Evolutionary conservation across 2,797 vertebrate species (phyloP), one percentile per base, ranked within the genome.

Genomic region (Galagoides demidoff): DNA sequence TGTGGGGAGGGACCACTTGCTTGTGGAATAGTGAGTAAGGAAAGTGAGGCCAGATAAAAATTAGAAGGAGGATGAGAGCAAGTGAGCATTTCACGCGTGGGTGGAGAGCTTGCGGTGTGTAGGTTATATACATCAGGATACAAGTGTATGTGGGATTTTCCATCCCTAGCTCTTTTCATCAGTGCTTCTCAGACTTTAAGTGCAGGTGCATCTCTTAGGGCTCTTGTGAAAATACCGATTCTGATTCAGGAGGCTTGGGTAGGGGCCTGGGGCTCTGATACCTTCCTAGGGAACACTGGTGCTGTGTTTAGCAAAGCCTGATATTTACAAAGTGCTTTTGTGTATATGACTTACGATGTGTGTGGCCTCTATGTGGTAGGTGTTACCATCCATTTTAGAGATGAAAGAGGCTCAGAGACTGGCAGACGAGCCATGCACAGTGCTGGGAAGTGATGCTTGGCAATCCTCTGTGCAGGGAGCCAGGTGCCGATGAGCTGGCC

Each of bases 381-480:
- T 39, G 45, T 78, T 64, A 14, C 27, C 7, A 6, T 29, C 57
- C 31, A n/a, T 29, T 61, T 5, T 6, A 10, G 49, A 39, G 52
- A 84, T 13, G 83, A 37, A 4, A 20, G 71, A 70, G 29, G 25
- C 29, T 34, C 25, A 57, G 52, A 57, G 83, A 45, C 17, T 3
- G 27, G 57, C 17, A 1, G 22, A 31, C 3, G 39, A 11, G 27
- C 37, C 17, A n/a, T 19, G n/a, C 31, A 9, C 0, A 2, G 19
- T 7, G 11, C 59, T n/a, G 39, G 74, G 64, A 76, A 74, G 70
- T 0, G 0, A 23, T 1, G 31, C 4, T 17, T 6, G 49, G 19
- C 9, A 57, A 43, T 39, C 25, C 31, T 78, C 5, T 2, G 25
- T 37, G 70, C 39, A 3, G 57, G 2, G 37, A 31, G 16, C 25